phyloP scores from a whole-genome alignment of 2,113 vertebrate species.

The Kryptolebias marmoratus region DNA sequence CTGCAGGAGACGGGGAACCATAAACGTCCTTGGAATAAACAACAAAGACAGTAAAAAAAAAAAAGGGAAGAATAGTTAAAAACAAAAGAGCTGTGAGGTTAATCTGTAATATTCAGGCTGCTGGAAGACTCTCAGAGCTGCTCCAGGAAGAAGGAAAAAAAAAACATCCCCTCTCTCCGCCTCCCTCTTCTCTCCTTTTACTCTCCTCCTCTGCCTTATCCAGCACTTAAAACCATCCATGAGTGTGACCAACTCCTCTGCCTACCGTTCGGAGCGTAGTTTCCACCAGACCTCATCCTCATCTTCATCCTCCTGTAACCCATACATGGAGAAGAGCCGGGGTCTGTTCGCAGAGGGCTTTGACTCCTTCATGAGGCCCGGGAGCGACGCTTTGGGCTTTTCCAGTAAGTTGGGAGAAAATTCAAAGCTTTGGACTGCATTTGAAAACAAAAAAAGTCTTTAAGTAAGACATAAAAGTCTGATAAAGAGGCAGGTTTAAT shows the following conservation, averaged over 20 bases:
- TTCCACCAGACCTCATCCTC: constrained; percentile 84
- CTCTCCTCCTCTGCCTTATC: constrained; percentile 55
- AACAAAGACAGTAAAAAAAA: not conserved
- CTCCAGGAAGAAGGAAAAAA: constrained; percentile 1
- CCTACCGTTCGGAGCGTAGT: constrained; percentile 86
- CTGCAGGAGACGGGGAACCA: constrained; percentile 23
- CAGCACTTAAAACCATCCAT: constrained; percentile 73
- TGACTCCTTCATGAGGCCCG: constrained; percentile 89
- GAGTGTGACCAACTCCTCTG: constrained; percentile 84
- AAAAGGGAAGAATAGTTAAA: not conserved
- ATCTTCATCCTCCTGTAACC: constrained; percentile 78
- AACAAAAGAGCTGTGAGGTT: not conserved
- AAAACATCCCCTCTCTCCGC: constrained; percentile 27
- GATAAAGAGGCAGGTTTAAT: constrained; percentile 5
- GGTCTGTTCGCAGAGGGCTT: constrained; percentile 89
- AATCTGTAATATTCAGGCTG: constrained; percentile 7
- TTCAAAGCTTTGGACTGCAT: not conserved
- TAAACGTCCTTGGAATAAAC: constrained; percentile 17
- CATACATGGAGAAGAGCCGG: constrained; percentile 91
- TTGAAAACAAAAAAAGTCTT: constrained; percentile 4
- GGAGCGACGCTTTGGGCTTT: constrained; percentile 84
- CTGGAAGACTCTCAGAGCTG: constrained; percentile 23
- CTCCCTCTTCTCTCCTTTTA: constrained; percentile 45
- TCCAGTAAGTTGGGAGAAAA: constrained; percentile 80
- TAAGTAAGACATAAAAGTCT: not conserved